Percentiles rank a stretch among this genome's conserved stretches.
Conservation (phyloP, 1,140 invertebrate genomes). For the Musca vetustissima region DNA sequence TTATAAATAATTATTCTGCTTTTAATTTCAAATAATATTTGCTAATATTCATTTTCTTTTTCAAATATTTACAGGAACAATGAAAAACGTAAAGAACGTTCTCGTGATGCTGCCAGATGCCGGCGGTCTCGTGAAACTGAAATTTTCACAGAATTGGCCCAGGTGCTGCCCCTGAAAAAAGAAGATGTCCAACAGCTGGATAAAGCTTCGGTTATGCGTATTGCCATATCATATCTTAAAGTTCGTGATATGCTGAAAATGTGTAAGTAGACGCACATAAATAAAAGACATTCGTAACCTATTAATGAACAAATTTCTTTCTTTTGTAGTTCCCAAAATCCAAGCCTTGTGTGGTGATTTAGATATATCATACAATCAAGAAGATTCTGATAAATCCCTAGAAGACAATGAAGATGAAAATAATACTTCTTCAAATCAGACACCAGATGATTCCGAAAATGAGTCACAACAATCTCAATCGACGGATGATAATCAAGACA, state of each 20-base stretch:
- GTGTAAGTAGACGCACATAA: constrained; percentile 65
- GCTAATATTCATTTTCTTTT: constrained; percentile 18
- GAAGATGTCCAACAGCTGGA: constrained; percentile 84
- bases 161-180: constrained; percentile 75
- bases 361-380: background rate
- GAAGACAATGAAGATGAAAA: background rate
- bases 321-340: constrained; percentile 57
- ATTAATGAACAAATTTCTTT: background rate
- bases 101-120: constrained; percentile 89
- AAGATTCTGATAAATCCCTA: background rate
- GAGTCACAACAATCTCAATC: background rate
- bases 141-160: constrained; percentile 86
- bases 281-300: background rate
- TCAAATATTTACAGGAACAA: constrained; percentile 73
- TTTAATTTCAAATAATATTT: too few species aligned
- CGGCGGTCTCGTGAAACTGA: constrained; percentile 91
- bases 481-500: background rate
- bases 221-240: constrained; percentile 89
- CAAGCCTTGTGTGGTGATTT: constrained; percentile 15
- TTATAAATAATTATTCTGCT: too few species aligned
- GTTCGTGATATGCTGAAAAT: constrained; percentile 78
- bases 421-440: background rate
- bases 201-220: constrained; percentile 92
- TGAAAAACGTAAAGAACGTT: constrained; percentile 96
- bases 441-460: background rate